Conservation (phyloP, 2,113 vertebrate genomes). For the Lophura nycthemera region DNA sequence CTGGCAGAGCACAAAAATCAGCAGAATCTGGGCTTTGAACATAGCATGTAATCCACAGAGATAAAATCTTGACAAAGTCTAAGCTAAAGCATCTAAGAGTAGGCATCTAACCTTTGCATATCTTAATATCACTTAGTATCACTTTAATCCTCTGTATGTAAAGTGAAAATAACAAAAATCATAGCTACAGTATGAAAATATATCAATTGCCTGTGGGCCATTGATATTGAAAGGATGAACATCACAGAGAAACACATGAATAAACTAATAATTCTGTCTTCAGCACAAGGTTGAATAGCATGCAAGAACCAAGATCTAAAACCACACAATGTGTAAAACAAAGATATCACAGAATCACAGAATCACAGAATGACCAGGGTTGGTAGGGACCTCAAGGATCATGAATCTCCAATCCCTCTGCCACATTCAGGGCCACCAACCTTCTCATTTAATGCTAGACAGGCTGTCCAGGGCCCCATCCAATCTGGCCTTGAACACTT, state of each 20-base stretch:
- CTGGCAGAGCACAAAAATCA: neutral
- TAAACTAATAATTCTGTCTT: conserved; percentile 8
- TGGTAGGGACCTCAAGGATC: no score
- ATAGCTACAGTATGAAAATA: neutral
- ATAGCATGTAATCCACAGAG: neutral
- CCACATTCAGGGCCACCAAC: no score
- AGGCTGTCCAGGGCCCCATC: no score
- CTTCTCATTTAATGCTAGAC: no score
- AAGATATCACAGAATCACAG: neutral
- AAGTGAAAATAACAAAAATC: neutral
- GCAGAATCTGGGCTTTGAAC: neutral
- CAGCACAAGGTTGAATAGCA: neutral
- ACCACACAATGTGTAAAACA: neutral
- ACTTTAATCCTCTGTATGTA: neutral
- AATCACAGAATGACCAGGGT: no score
- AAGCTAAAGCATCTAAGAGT: neutral
- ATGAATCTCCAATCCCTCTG: no score
- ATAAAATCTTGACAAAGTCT: neutral
- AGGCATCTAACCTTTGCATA: neutral
- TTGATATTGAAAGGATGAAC: neutral
- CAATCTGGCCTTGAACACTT: no score
- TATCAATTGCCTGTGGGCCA: neutral
- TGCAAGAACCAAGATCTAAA: neutral
- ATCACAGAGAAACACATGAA: neutral
- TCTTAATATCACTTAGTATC: neutral